These are phyloP conservation scores for Himalopsyche tibetana DNA, from an alignment of 2,888 invertebrate species.

Conservation along the genomic window DNA sequence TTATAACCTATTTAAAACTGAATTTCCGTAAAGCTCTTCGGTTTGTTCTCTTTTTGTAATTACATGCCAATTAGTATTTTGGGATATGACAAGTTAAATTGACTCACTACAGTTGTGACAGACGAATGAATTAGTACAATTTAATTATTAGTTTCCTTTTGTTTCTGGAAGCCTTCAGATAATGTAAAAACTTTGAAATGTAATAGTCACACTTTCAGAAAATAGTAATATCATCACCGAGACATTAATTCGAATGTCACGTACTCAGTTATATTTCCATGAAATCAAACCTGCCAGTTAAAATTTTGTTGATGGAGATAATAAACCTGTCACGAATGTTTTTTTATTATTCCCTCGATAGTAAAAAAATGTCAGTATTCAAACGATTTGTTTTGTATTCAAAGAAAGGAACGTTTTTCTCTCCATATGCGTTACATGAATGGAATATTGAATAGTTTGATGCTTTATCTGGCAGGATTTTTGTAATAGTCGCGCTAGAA, in stretches of 20 bases:
- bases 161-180: no score
- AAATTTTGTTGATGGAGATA: background rate
- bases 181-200: no score
- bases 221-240: background rate
- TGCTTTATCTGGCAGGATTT: constrained; percentile 5
- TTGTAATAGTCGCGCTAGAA: background rate
- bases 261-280: background rate
- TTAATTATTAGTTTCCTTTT: no score
- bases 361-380: constrained; percentile 32
- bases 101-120: no score
- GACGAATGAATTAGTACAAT: no score
- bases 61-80: no score
- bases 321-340: background rate
- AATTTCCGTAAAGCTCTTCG: no score
- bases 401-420: constrained; percentile 23
- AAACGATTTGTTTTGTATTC: constrained; percentile 39
- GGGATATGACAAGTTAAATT: no score
- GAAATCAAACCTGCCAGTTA: constrained; percentile 21
- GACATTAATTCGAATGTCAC: background rate
- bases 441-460: constrained; percentile 28
- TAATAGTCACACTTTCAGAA: no score
- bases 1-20: no score
- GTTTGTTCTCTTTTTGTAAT: no score
- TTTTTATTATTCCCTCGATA: background rate
- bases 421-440: constrained; percentile 15